Conservation (phyloP, 1,140 invertebrate species). For the Ridgeia piscesae region DNA sequence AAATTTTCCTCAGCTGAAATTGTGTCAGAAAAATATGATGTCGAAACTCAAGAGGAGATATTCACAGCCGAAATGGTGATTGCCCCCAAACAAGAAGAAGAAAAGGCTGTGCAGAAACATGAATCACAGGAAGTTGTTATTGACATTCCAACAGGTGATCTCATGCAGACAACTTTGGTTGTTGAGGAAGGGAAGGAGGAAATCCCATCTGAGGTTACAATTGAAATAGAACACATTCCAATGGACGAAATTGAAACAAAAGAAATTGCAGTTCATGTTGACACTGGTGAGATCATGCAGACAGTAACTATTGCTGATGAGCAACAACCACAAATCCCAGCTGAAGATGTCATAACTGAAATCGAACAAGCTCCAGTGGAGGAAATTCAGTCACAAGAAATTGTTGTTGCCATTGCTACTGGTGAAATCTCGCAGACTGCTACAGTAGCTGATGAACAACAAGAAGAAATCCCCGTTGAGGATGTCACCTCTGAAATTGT, state of each 20-base stretch:
- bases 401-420: not conserved
- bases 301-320: not conserved
- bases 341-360: not conserved
- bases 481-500: not conserved
- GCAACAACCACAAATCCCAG: not conserved
- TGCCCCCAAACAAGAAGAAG: slow-evolving; percentile 18
- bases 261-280: slow-evolving; percentile 1
- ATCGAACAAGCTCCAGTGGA: not conserved
- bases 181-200: not conserved
- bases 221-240: not conserved
- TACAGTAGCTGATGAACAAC: not conserved
- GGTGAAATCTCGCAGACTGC: not conserved
- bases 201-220: not conserved
- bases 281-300: not conserved
- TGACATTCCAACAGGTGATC: not conserved
- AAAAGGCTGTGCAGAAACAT: too few relatives aligned
- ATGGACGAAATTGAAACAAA: not conserved
- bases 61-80: not conserved
- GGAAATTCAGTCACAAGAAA: slow-evolving; percentile 3
- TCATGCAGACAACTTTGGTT: not conserved
- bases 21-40: not conserved
- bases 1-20: slow-evolving; percentile 7
- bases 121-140: not conserved
- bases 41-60: not conserved
- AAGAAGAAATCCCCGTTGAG: not conserved